A percentile compares a stretch with the other conserved stretches of the same genome.
These are phyloP conservation scores for Papilio aristodemus DNA, from an alignment of 1,140 invertebrate species.

Conservation along the genomic window DNA sequence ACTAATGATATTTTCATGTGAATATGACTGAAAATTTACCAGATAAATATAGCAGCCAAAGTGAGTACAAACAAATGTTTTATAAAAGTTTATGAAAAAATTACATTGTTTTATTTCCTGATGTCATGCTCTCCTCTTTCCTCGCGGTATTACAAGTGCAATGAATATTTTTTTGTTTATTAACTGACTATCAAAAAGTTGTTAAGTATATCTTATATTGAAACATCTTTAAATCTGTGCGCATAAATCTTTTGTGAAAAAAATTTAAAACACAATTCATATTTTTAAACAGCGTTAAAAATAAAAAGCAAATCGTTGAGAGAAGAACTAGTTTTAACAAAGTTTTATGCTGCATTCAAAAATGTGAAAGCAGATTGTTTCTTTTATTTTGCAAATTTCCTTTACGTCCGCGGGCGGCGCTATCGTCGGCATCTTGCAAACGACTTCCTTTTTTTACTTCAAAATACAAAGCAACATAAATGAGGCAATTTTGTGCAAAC, in stretches of 20 bases:
- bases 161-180: too few relatives aligned
- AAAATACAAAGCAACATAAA: conserved; percentile 18
- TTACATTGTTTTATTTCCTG: too few relatives aligned
- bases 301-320: background rate
- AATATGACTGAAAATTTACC: too few relatives aligned
- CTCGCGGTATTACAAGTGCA: too few relatives aligned
- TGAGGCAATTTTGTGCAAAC: conserved; percentile 31
- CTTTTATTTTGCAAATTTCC: conserved; percentile 26
- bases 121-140: too few relatives aligned
- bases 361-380: conserved; percentile 27
- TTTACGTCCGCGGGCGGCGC: conserved; percentile 17
- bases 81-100: too few relatives aligned
- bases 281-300: background rate
- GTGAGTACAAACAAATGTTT: too few relatives aligned
- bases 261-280: background rate
- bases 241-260: background rate
- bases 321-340: conserved; percentile 11
- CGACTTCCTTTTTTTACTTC: conserved; percentile 14
- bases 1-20: too few relatives aligned
- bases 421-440: conserved; percentile 27
- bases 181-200: too few relatives aligned
- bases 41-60: too few relatives aligned
- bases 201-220: too few relatives aligned
- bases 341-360: conserved; percentile 27
- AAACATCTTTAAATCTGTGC: background rate